Percentiles rank a stretch among this genome's conserved stretches.
Conservation (phyloP, 1,140 invertebrate genomes). For the Cydia splendana region DNA sequence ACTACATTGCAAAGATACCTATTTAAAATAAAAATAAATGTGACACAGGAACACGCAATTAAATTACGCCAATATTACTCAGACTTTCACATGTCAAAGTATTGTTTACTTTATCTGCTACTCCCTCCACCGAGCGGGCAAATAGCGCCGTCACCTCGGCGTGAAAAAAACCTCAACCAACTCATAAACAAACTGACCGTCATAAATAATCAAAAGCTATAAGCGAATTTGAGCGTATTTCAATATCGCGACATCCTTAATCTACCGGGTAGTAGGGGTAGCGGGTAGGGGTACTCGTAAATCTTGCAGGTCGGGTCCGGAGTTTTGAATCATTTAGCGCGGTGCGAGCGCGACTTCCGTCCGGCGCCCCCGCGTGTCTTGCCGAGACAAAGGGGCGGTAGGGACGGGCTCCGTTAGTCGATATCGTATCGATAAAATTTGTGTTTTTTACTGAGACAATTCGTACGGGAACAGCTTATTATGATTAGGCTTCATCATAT, state of each 20-base stretch:
- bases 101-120: no score
- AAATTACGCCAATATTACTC: no score
- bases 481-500: no score
- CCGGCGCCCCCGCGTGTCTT: constrained; percentile 71
- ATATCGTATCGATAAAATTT: neutral
- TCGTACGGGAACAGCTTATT: no score
- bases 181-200: constrained; percentile 9
- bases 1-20: no score
- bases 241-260: constrained; percentile 79
- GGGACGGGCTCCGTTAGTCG: constrained; percentile 41
- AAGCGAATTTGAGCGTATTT: constrained; percentile 68
- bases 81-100: no score
- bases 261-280: constrained; percentile 54
- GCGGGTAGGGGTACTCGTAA: constrained; percentile 62
- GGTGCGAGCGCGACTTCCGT: constrained; percentile 75
- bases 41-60: no score
- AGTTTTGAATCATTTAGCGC: constrained; percentile 79
- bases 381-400: constrained; percentile 76
- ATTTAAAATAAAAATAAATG: no score
- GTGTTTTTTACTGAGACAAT: no score
- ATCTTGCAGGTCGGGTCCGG: constrained; percentile 77
- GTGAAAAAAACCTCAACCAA: constrained; percentile 16
- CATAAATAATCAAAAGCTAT: constrained; percentile 32
- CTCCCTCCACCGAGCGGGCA: no score
- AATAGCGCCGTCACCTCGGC: neutral